Conservation (phyloP, 1,140 invertebrate species). For the Acromyrmex echinatior region DNA sequence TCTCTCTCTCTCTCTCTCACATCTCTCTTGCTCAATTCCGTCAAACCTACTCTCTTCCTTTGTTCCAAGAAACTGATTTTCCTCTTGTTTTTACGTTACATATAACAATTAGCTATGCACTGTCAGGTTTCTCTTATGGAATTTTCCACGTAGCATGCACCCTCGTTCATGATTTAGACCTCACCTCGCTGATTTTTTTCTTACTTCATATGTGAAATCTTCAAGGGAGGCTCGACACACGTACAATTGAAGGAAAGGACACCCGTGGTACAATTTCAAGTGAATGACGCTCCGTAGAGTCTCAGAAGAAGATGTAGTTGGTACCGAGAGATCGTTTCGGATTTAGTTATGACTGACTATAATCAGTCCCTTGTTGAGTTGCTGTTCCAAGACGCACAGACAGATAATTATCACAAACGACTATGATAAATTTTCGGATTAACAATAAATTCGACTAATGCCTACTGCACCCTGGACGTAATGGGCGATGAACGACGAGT, state of each 20-base stretch:
- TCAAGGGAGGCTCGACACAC: not conserved
- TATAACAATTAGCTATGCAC: constrained; percentile 36
- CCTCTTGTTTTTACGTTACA: not conserved
- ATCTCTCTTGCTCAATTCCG: not conserved
- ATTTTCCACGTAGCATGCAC: constrained; percentile 27
- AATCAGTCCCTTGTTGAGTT: constrained; percentile 19
- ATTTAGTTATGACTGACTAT: not conserved
- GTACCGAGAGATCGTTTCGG: not conserved
- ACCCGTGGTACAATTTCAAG: not conserved
- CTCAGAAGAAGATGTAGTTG: not conserved
- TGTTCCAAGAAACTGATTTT: constrained; percentile 17
- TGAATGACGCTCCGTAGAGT: not conserved
- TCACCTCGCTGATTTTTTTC: constrained; percentile 31
- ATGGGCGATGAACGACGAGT: too few relatives aligned
- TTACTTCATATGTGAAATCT: constrained; percentile 49
- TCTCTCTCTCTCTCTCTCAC: too few relatives aligned
- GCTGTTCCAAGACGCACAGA: not conserved
- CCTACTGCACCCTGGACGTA: too few relatives aligned
- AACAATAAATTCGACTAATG: constrained; percentile 10
- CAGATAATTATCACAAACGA: not conserved
- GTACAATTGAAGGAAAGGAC: not conserved
- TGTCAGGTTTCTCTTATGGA: not conserved
- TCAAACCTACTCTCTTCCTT: not conserved
- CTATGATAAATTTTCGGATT: constrained; percentile 23
- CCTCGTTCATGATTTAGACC: constrained; percentile 23